These are phyloP conservation scores for Elaphurus davidianus DNA, from an alignment of 2,113 vertebrate species.

Conservation along the genomic window DNA sequence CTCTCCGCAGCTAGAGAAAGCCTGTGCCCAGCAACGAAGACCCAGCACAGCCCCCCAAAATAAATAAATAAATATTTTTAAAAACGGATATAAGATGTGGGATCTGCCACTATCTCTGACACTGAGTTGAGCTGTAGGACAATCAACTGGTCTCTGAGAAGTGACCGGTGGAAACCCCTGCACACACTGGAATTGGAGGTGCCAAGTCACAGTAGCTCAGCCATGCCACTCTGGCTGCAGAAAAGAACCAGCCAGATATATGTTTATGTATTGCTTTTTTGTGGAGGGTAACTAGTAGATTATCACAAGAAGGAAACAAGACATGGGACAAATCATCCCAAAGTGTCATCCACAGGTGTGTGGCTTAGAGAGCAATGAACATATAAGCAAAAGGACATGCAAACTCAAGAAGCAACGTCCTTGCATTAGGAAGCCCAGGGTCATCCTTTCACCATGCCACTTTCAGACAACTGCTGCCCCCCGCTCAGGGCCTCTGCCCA, in stretches of 20 bases:
- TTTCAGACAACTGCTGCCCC: not conserved
- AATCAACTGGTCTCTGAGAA: not conserved
- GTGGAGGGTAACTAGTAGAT: not conserved
- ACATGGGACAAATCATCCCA: not conserved
- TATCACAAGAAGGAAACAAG: not conserved
- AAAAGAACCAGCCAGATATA: not conserved
- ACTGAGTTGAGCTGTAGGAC: not conserved
- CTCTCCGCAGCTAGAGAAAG: not conserved
- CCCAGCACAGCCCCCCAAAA: not conserved
- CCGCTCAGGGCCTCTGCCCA: not conserved
- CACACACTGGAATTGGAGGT: no score
- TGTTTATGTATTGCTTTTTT: not conserved
- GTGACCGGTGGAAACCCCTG: not conserved
- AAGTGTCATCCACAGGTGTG: not conserved
- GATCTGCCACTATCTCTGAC: not conserved
- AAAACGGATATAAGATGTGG: not conserved
- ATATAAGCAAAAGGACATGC: not conserved
- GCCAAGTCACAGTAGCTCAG: not conserved
- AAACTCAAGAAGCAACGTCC: not conserved
- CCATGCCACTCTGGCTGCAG: not conserved
- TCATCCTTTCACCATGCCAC: not conserved
- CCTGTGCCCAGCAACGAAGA: not conserved
- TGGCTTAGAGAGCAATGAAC: not conserved
- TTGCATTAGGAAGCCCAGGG: not conserved
- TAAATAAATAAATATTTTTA: not conserved